Evolutionary conservation across 2,113 vertebrate species (phyloP).

Genomic region (Passer domesticus): DNA sequence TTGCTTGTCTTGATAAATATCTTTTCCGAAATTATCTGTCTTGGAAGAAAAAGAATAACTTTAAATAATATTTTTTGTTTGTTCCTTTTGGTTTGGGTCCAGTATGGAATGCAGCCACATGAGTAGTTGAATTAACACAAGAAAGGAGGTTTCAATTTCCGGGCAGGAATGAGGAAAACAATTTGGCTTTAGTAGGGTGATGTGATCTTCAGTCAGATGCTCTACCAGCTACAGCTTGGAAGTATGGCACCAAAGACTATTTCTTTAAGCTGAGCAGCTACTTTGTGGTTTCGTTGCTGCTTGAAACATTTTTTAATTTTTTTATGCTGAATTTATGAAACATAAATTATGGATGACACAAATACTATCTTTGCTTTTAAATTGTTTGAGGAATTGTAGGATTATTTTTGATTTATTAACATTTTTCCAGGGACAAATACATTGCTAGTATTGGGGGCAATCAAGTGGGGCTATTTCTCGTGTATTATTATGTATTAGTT

Average conservation of each 20-base stretch:
- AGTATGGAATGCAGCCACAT: not conserved
- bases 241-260: not conserved
- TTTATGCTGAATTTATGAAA: not conserved
- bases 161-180: not conserved
- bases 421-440: not conserved
- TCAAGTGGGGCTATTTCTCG: not conserved
- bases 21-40: not conserved
- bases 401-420: not conserved
- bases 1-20: not conserved
- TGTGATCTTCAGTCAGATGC: not conserved
- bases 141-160: not conserved
- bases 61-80: not conserved
- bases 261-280: not conserved
- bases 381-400: not conserved
- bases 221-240: not conserved
- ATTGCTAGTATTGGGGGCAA: not conserved
- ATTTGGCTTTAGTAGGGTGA: not conserved
- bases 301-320: not conserved
- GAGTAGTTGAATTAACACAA: not conserved
- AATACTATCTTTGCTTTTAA: not conserved
- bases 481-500: not conserved
- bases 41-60: not conserved
- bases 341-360: not conserved
- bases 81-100: not conserved
- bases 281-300: not conserved